A percentile compares a stretch with the other conserved stretches of the same genome.
Evolutionary conservation across 2,113 vertebrate species (phyloP).

Genomic region (Arvicanthis niloticus): DNA sequence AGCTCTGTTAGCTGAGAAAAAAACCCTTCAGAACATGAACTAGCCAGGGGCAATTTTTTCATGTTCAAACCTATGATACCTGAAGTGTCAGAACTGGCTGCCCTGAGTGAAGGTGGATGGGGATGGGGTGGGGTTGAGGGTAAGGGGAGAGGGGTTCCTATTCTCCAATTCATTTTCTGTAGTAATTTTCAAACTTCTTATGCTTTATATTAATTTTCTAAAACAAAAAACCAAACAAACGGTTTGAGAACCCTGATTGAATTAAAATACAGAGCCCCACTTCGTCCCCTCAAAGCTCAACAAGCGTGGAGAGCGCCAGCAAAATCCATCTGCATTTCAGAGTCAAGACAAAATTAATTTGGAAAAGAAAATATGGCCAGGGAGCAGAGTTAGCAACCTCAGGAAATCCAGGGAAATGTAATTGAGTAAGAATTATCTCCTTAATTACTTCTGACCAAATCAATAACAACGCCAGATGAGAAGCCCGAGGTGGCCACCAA

Average conservation of each 20-base stretch:
- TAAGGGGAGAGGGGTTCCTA: neutral
- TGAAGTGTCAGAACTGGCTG: neutral
- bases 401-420: constrained; percentile 87
- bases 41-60: neutral
- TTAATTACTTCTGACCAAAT: constrained; percentile 89
- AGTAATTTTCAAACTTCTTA: neutral
- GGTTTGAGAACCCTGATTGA: neutral
- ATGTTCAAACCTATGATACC: neutral
- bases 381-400: constrained; percentile 83
- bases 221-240: neutral
- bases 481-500: constrained; percentile 71
- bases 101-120: neutral
- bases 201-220: neutral
- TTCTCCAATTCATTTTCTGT: neutral
- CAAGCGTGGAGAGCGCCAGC: constrained; percentile 48
- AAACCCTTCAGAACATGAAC: neutral
- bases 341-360: constrained; percentile 86
- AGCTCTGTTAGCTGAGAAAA: neutral
- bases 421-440: constrained; percentile 88
- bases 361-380: constrained; percentile 82
- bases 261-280: constrained; percentile 62
- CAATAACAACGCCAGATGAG: constrained; percentile 82
- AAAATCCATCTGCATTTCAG: constrained; percentile 81
- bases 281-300: constrained; percentile 75
- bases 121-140: fast-evolving